Conservation (phyloP, 2,113 vertebrate genomes). For the Sturnus vulgaris region DNA sequence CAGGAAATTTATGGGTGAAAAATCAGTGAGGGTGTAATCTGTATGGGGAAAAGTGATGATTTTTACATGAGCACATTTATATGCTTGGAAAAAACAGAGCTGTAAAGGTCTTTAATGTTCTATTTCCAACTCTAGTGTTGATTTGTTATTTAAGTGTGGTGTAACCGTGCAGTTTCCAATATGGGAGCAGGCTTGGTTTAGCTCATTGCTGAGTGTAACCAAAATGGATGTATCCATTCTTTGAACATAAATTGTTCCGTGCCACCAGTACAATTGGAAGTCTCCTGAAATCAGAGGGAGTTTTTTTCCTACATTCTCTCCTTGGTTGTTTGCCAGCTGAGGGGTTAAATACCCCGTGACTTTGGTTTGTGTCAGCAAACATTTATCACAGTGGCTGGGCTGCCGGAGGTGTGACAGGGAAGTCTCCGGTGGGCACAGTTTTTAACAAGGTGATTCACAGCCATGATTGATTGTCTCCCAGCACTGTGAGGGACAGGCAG, state of each 20-base stretch:
- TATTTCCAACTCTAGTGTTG: background rate
- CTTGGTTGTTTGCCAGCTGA: background rate
- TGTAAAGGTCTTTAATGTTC: background rate
- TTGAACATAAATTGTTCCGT: background rate
- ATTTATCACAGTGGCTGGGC: background rate
- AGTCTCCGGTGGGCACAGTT: background rate
- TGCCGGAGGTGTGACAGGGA: background rate
- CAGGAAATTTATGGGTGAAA: background rate
- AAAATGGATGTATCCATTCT: background rate
- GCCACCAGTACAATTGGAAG: background rate
- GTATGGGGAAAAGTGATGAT: background rate
- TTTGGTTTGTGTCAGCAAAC: conserved; percentile 3
- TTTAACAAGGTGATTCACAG: conserved; percentile 34
- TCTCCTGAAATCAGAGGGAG: background rate
- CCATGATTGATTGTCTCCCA: conserved; percentile 22
- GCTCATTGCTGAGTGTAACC: background rate
- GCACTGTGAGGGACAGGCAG: background rate
- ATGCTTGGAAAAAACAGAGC: background rate
- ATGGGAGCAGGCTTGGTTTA: background rate
- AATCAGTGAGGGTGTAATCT: background rate
- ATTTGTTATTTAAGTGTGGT: background rate
- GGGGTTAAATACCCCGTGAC: background rate
- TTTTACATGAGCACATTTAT: background rate
- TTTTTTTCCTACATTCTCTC: background rate
- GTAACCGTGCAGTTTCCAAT: background rate